These are phyloP conservation scores for Protobothrops flavoviridis DNA, from an alignment of 2,113 vertebrate genomes.

Conservation along the genomic window DNA sequence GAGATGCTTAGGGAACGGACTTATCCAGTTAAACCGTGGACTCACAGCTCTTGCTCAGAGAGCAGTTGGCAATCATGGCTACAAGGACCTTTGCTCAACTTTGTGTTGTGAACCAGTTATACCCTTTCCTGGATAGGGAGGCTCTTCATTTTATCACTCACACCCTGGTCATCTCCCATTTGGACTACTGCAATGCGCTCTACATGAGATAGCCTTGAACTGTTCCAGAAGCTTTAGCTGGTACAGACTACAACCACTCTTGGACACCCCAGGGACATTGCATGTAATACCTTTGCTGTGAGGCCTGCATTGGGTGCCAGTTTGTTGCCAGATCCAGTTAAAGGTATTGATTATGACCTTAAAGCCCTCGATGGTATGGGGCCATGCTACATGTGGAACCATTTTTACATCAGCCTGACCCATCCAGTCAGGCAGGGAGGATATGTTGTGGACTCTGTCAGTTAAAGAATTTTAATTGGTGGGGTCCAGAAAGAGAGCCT, in stretches of 20 bases:
- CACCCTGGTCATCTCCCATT: not conserved
- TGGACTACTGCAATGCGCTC: not conserved
- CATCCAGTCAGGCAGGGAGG: not conserved
- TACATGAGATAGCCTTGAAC: not conserved
- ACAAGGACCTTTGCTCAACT: not conserved
- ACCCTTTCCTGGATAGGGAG: not conserved
- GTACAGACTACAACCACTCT: not conserved
- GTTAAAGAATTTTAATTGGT: not conserved
- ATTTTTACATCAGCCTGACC: not conserved
- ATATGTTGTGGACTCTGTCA: not conserved
- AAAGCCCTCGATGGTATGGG: not conserved
- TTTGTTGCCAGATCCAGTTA: not conserved
- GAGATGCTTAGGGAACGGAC: not conserved
- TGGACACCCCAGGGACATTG: not conserved
- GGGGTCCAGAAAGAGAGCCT: not conserved
- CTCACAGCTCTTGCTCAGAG: not conserved
- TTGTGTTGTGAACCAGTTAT: not conserved
- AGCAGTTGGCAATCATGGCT: not conserved
- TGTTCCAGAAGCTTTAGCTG: not conserved
- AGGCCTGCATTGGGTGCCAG: not conserved
- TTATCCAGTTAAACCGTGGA: not conserved
- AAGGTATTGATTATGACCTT: not conserved
- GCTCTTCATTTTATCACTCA: not conserved
- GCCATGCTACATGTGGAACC: not conserved
- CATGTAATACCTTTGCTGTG: not conserved